A percentile compares a stretch with the other conserved stretches of the same genome.
These are phyloP conservation scores for Percina caprodes DNA, from an alignment of 2,113 vertebrate species.

Conservation along the genomic window DNA sequence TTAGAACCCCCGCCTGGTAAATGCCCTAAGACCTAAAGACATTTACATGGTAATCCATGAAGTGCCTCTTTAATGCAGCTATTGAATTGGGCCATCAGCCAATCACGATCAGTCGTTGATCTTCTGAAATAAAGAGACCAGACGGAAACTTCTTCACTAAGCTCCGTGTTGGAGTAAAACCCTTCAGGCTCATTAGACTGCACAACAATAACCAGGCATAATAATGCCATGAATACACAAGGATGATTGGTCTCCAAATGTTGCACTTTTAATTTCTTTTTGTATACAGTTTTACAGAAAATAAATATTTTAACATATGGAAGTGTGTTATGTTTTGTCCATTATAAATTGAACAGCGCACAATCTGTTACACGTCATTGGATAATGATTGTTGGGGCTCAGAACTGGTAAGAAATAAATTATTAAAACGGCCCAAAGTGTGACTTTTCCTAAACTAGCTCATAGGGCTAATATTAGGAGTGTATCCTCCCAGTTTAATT, in stretches of 20 bases:
- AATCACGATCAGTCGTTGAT: neutral
- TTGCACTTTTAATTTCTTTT: slow-evolving; percentile 7
- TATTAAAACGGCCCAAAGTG: slow-evolving; percentile 22
- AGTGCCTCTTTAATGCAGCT: neutral
- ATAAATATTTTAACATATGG: slow-evolving; percentile 17
- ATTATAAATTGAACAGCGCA: neutral
- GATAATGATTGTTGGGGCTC: slow-evolving; percentile 19
- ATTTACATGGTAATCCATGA: neutral
- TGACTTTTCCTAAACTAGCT: slow-evolving; percentile 2
- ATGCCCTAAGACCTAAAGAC: neutral
- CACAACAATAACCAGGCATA: slow-evolving; percentile 6
- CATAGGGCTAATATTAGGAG: neutral
- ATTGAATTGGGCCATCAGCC: too few species aligned
- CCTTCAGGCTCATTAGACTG: neutral
- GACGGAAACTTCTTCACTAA: too few species aligned
- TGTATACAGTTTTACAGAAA: slow-evolving; percentile 27
- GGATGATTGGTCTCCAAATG: slow-evolving; percentile 30
- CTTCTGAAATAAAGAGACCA: too few species aligned
- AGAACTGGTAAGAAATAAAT: slow-evolving; percentile 16
- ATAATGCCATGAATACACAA: slow-evolving; percentile 17
- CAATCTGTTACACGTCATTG: neutral
- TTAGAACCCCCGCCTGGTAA: neutral
- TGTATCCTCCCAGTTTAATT: neutral
- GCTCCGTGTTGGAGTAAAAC: neutral
- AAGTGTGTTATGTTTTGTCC: neutral